Evolutionary conservation across 92 coral and sea anemone genomes (phyloP), one percentile per base, ranked within the genome.

Genomic region (Paramuricea clavata): DNA sequence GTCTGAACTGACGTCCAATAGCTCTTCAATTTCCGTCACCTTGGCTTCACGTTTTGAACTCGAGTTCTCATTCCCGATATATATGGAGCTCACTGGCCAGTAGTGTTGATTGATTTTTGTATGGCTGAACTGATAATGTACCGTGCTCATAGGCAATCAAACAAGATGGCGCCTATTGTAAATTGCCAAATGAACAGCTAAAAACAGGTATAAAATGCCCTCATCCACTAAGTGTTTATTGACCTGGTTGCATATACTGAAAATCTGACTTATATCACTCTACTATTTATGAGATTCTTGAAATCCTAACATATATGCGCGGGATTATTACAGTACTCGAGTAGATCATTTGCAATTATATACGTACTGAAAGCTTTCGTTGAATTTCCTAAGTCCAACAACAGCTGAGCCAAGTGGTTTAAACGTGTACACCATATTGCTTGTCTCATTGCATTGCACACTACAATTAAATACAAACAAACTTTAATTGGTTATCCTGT

Each of bases 391-490:
- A 10, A 95, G 85, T 11, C 94, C 98, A 36, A 90, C 95, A 36
- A 94, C 73, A 25, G 92, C 98, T 0, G 98, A 93, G 33, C 93
- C 95, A 57, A 94, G 79, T 17, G 98, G 95, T 83, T 95, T 95
- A 68, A 95, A 92, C 7, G 98, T 95, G 91, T 95, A 92, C 76
- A 92, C 95, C 30, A 95, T 92, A 82, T 84, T 74, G 41, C 93
- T 91, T 16, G 98, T 94, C 76, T 95, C 98, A 86, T 97, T 94
- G 50, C 92, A 88, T 42, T 94, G 95, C 69, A 95, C 90, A 78
- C 98, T 95, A 52, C 27, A 41, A 60, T 31, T 1, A 36, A 28
- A 81, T n/a, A n/a, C n/a, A n/a, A n/a, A n/a, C n/a, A n/a, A n/a
- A n/a, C n/a, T n/a, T n/a, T n/a, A n/a, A n/a, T n/a, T n/a, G n/a